Evolutionary conservation across 53 echinoderm and acorn worm genomes (phyloP), one percentile per base, ranked within the genome.

Genomic region (Mesocentrotus franciscanus): DNA sequence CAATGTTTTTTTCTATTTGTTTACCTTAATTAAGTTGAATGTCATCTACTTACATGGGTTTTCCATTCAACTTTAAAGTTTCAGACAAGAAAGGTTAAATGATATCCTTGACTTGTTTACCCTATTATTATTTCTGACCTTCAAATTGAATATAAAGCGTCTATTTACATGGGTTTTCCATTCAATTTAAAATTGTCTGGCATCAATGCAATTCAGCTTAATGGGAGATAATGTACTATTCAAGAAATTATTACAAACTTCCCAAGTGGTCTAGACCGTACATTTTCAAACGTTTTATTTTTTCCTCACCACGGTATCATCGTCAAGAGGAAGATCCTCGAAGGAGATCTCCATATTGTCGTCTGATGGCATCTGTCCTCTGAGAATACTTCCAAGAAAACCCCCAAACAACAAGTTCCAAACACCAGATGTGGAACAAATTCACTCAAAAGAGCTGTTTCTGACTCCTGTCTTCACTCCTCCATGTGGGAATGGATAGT

Each of bases 291-390:
- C 15, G 0, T 49, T 39, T 49, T 49, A 49, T 49, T 49, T 49
- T 11, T 64, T 34, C 24, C 93, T 93, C 81, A 93, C 93, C 93
- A 93, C 81, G 32, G 93, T 93, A 81, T 93, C 93, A 24, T 93
- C 93, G 27, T 93, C 35, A 9, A 93, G 81, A 81, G 93, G 93
- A 30, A 93, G 60, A 12, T 93, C 17, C 18, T 93, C 93, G 34
- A 93, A 93, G 32, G 93, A 79, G 8, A 93, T 93, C 58, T 93
- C 93, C 93, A 93, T 93, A 6, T 93, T 27, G 32, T 93, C 93
- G 36, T 81, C 81, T 32, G 93, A 78, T 57, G 93, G 93, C 93
- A 93, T 93, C 59, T 78, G 93, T 93, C 60, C 81, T 20, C 6
- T 58, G 12, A 58, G 42, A 42, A 10, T 81, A 18, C 81, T 57